Percentiles rank a stretch among this genome's conserved stretches.
Conservation (phyloP, 2,888 invertebrate genomes). For the Idaea dimidiata region DNA sequence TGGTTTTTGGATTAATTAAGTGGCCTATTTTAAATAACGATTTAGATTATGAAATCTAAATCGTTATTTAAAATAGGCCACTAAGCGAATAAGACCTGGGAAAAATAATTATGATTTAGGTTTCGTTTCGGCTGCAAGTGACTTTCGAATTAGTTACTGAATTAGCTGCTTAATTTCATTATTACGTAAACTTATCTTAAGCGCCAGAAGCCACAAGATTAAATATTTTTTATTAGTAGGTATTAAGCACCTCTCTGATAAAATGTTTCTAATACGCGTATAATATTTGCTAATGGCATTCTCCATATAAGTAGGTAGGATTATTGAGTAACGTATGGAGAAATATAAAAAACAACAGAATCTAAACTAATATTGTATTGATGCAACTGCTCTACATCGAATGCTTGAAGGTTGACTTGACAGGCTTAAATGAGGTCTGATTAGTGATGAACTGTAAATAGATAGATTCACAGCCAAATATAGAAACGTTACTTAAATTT, state of each 20-base stretch:
- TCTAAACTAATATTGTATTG: not conserved
- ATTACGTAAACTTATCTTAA: not conserved
- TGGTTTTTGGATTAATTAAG: too few species aligned
- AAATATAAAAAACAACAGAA: not conserved
- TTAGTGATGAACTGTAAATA: not conserved
- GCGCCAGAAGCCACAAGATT: not conserved
- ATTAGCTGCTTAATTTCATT: too few species aligned
- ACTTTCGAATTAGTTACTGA: too few species aligned
- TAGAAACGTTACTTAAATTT: too few species aligned
- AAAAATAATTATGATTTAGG: too few species aligned
- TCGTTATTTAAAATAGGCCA: too few species aligned
- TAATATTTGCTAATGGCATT: not conserved
- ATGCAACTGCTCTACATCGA: not conserved
- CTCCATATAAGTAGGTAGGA: not conserved
- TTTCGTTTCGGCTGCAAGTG: too few species aligned
- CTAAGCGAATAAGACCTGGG: too few species aligned
- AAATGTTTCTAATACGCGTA: not conserved
- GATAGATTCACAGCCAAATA: too few species aligned
- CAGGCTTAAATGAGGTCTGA: not conserved
- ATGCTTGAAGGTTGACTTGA: not conserved
- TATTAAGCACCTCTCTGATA: not conserved
- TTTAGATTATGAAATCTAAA: too few species aligned
- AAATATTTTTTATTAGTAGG: not conserved
- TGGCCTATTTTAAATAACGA: too few species aligned
- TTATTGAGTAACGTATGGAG: not conserved